Base-by-base conservation (phyloP, 2,888 invertebrate genomes). In the Amblyteles armatorius region DNA sequence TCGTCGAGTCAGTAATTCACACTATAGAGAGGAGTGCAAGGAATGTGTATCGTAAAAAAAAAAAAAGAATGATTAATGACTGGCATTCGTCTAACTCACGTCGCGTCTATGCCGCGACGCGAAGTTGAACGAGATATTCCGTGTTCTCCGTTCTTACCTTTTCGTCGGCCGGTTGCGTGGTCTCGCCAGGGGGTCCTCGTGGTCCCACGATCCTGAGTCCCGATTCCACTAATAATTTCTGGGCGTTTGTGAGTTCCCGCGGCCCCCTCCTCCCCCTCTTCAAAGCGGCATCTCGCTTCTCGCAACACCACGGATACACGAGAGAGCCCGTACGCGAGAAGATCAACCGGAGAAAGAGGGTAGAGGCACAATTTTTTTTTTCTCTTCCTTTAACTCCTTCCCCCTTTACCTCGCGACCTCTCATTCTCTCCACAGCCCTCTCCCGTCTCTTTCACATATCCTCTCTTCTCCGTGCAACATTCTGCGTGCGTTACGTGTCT, bases 401-500 rank as follows among this genome's bases (percentile, higher is more conserved):
- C 50, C 33, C 16, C 5, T 33, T 36, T 11, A 5, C 44, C 40
- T 55, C 48, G 29, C 65, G 11, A 19, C n/a, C 33, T 65, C 76
- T 50, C 36, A 48, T 48, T 65, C 65, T 76, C 50, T 76, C 33
- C 57, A 1, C 40, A 9, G 71, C 72, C 79, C 69, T 74, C 68
- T 63, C 29, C 48, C 36, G 68, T 81, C 74, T 63, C 50, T 13
- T 72, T 63, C 11, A 40, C 22, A 9, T 60, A 71, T 71, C 52
- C 50, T 52, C 26, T 36, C 77, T 36, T 40, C 33, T 36, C 22
- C 44, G 69, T 79, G 72, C 74, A 82, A 88, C 92, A 92, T 92
- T 93, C 92, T 92, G 92, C 90, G 90, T 91, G 91, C 92, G 88
- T 93, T 92, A 92, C 92, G 92, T 92, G 92, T 92, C 92, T 92